These are phyloP conservation scores for Xestoiulus laeticollis DNA, from an alignment of 2,888 invertebrate species.

Conservation along the genomic window DNA sequence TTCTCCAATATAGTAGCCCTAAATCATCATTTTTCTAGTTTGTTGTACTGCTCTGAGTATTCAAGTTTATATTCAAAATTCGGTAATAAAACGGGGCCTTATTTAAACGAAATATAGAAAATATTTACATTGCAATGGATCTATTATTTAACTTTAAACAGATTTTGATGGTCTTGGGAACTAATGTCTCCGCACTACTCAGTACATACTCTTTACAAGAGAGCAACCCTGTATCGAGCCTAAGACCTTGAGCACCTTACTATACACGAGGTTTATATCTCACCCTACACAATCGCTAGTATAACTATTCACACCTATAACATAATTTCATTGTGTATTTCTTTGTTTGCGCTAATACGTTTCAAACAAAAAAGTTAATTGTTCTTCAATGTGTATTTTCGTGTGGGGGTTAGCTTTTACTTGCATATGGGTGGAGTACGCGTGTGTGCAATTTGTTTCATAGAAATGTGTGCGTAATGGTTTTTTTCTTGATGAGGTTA, in stretches of 20 bases:
- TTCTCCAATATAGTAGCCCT: neutral
- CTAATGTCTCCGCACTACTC: too few species aligned
- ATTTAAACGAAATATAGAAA: neutral
- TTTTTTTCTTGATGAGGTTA: constrained; percentile 23
- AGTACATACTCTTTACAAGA: too few species aligned
- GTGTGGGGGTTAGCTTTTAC: neutral
- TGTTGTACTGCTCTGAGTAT: neutral
- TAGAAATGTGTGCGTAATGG: constrained; percentile 18
- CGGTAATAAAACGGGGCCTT: neutral
- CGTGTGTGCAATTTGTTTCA: neutral
- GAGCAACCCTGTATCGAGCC: too few species aligned
- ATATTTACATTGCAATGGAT: neutral
- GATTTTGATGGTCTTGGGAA: too few species aligned
- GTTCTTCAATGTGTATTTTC: neutral
- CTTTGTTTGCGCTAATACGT: neutral
- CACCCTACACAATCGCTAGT: too few species aligned
- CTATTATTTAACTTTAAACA: too few species aligned
- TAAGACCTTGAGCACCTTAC: too few species aligned
- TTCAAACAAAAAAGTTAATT: neutral
- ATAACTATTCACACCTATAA: neutral
- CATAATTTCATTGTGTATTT: neutral
- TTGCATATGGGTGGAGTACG: neutral
- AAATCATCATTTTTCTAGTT: neutral
- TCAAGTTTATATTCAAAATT: neutral
- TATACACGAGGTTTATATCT: too few species aligned